Base-by-base conservation (phyloP, 2,888 invertebrate genomes). In the Thera obeliscata region DNA sequence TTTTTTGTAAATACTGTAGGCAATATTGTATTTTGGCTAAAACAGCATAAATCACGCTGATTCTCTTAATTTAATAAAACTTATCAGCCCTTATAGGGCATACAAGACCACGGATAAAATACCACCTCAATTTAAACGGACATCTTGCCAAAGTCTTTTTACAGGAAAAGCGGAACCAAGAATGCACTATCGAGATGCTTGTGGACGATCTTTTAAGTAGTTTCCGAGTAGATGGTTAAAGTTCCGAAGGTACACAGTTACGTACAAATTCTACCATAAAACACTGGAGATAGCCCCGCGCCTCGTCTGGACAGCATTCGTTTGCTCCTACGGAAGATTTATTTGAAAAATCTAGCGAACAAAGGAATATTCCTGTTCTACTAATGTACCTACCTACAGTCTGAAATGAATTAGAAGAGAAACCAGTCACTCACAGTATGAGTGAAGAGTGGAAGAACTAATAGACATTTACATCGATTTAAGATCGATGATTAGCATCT, bases 351-450 rank as follows among this genome's bases (percentile, higher is more conserved):
- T 81, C 76, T 83, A 73, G 71, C 74, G 78, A 79, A 81, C 76
- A 80, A 81, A 81, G 80, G 81, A 83, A 85, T 86, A 83, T 85
- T 85, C 81, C 80, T 69, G 75, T 77, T 78, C 75, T 59, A 60
- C 74, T 52, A 46, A 56, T 43, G 41, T 38, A 56, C n/a, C 56
- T 38, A 56, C n/a, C 56, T 56, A 56, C 56, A 56, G 52, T 6
- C 12, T 52, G 33, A 52, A 22, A 52, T 52, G 33, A 52, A 52
- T 52, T 46, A 52, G 0, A 33, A 33, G 3, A 33, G 8, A 52
- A 52, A 52, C 2, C 12, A 12, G 6, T 50, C 12, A 12, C 6
- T 22, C 22, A 22, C 22, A 22, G 22, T 22, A 22, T 22, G 0
- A 22, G 12, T 1, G 50, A 50, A 50, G 50, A 50, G 22, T 22